Evolutionary conservation across 2,113 vertebrate genomes (phyloP), one percentile per base, ranked within the genome.

Genomic region (Melanotaenia duboulayi): DNA sequence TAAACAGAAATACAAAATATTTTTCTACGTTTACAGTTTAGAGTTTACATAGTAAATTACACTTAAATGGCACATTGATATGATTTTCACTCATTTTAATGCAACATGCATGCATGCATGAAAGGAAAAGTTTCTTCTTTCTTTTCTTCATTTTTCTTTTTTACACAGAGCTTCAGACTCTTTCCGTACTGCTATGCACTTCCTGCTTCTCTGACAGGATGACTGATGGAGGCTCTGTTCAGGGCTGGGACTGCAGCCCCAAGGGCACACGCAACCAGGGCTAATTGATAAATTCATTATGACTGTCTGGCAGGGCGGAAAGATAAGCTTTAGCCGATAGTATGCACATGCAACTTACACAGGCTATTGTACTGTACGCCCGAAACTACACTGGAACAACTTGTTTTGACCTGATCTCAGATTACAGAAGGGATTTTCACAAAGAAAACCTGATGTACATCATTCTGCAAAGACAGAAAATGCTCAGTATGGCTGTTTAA

Each of bases 231-330:
- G 78, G 80, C 68, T 78, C 76, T 75, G 67, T 51, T 65, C 52
- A 67, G 70, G 63, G 58, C 81, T 72, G 64, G 62, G 67, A 65
- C 78, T 78, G 70, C 78, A 73, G 82, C 74, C 87, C 76, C 72
- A 74, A 78, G 71, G 80, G 69, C 76, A 49, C 8, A 76, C 46
- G 20, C 65, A 71, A 78, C 44, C 80, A 28, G 25, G 57, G 71
- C 76, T 88, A 85, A 89, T 87, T 85, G 84, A 88, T 88, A 88
- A 82, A 88, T 89, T 78, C 83, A 82, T 88, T 85, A 73, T 83
- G 81, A 83, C 74, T 78, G 76, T 79, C 81, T 87, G 78, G 76
- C 79, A 73, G 62, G 39, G 24, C 14, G 25, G 72, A 78, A 49
- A 84, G 73, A 80, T 86, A 78, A 77, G 69, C 20, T 72, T 72